Conservation (phyloP, 1,140 invertebrate species). For the Reticulitermes speratus region DNA sequence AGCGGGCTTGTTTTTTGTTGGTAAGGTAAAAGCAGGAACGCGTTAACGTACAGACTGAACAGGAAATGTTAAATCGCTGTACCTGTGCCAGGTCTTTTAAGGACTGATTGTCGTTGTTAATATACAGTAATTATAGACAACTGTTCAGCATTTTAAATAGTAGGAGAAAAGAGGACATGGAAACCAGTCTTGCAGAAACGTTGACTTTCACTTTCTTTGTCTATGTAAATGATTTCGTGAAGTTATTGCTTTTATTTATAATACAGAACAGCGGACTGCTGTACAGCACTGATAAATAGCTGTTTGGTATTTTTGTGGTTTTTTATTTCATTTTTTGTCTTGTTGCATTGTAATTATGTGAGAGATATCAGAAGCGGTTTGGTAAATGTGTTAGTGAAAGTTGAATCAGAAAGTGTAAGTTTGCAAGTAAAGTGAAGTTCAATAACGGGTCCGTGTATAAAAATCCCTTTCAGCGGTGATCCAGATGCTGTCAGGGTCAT, state of each 20-base stretch:
- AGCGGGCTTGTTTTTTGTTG: no score
- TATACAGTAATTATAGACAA: not conserved
- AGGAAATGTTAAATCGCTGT: not conserved
- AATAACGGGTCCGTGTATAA: not conserved
- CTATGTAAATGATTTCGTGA: not conserved
- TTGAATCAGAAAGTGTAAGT: not conserved
- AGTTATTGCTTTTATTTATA: not conserved
- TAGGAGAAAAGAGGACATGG: not conserved
- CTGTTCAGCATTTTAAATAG: not conserved
- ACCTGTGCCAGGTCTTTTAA: not conserved
- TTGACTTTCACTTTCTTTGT: not conserved
- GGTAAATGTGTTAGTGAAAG: not conserved
- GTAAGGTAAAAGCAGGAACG: no score
- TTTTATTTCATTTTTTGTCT: not conserved
- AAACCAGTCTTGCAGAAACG: not conserved
- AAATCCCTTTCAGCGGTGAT: not conserved
- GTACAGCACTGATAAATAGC: not conserved
- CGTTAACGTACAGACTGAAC: not conserved
- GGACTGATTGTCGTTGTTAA: not conserved
- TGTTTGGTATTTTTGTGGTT: not conserved
- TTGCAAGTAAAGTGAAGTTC: not conserved
- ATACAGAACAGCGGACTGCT: not conserved
- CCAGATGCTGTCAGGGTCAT: not conserved
- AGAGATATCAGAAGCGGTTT: not conserved
- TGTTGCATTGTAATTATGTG: not conserved